phyloP scores from a whole-genome alignment of 64 coral and sea anemone species.

The Pachyseris speciosa region DNA sequence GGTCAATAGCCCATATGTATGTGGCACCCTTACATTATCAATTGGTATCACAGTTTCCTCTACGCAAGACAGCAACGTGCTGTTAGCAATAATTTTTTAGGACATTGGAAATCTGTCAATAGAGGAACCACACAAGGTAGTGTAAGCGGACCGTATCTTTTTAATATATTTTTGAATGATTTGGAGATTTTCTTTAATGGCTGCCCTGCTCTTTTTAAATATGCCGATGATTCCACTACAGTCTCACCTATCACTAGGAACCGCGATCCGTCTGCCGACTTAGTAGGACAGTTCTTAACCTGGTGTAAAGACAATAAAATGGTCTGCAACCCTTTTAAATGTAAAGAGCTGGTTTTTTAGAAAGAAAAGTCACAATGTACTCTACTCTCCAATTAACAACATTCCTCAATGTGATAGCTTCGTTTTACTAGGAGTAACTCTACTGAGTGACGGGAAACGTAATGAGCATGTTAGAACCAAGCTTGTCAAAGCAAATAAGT shows the following conservation, averaged over 20 bases:
- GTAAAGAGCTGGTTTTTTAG: too few relatives aligned
- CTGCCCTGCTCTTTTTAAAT: slow-evolving; percentile 55
- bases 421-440: too few relatives aligned
- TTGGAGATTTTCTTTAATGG: slow-evolving; percentile 30
- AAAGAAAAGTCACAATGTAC: too few relatives aligned
- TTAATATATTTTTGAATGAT: slow-evolving; percentile 83
- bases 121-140: slow-evolving; percentile 66
- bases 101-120: slow-evolving; percentile 65
- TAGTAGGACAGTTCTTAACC: slow-evolving; percentile 64
- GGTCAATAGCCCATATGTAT: too few relatives aligned
- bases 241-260: slow-evolving; percentile 72
- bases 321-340: too few relatives aligned
- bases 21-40: slow-evolving; percentile 78
- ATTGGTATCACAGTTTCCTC: slow-evolving; percentile 75
- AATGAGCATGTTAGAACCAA: too few relatives aligned
- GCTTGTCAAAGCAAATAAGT: too few relatives aligned
- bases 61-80: slow-evolving; percentile 70
- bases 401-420: too few relatives aligned
- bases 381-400: too few relatives aligned
- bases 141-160: slow-evolving; percentile 72
- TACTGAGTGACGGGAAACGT: too few relatives aligned
- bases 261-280: slow-evolving; percentile 39
- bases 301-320: slow-evolving; percentile 81
- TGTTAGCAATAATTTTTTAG: slow-evolving; percentile 49
- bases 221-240: slow-evolving; percentile 77